Conservation (phyloP, 2,113 vertebrate species). For the Oreocharis arfaki region DNA sequence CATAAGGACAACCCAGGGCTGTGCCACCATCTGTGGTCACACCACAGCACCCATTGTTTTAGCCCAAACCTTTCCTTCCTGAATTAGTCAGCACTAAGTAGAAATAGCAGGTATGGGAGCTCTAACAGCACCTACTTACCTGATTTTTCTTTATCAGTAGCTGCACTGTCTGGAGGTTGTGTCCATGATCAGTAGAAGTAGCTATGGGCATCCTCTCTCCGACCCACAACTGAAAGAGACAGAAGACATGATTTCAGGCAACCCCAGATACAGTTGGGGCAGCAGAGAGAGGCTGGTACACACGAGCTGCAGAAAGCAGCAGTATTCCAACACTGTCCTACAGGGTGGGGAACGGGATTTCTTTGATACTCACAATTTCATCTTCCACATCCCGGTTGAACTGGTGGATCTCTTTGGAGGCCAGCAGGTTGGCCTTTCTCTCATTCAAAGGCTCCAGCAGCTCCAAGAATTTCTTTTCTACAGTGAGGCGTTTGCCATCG, state of each 20-base stretch:
- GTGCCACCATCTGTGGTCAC: background rate
- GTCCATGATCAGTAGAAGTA: slow-evolving; percentile 90
- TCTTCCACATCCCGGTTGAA: slow-evolving; percentile 95
- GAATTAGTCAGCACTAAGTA: background rate
- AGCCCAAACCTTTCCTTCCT: background rate
- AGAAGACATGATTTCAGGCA: background rate
- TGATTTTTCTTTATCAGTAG: slow-evolving; percentile 98
- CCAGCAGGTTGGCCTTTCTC: slow-evolving; percentile 86
- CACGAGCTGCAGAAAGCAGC: background rate
- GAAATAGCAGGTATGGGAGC: background rate
- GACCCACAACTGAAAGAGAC: slow-evolving; percentile 77
- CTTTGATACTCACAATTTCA: slow-evolving; percentile 85
- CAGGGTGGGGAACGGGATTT: background rate
- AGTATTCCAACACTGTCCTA: background rate
- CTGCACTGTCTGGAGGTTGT: slow-evolving; percentile 97
- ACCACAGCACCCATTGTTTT: background rate
- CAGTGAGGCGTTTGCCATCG: slow-evolving; percentile 81
- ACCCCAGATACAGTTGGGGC: background rate
- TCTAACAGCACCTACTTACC: slow-evolving; percentile 61
- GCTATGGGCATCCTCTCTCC: slow-evolving; percentile 93
- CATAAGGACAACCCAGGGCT: background rate
- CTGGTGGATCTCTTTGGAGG: slow-evolving; percentile 93
- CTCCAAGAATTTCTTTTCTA: slow-evolving; percentile 89
- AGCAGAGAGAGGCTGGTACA: background rate
- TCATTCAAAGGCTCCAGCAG: slow-evolving; percentile 84